Base-by-base conservation (phyloP, 1,140 invertebrate species). In the Drosophila busckii region DNA sequence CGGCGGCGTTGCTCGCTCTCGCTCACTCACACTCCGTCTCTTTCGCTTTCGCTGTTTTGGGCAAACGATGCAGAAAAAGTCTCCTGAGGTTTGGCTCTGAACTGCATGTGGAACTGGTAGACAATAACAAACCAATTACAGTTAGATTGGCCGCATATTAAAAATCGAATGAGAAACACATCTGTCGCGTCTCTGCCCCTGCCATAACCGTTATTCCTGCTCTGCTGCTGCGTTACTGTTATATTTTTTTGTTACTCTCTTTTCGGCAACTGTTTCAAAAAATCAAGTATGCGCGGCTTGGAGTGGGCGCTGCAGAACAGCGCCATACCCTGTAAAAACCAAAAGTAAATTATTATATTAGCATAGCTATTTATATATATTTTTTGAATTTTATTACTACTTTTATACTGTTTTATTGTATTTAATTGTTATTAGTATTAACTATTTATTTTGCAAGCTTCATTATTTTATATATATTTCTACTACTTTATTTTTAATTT, bases 91-190 rank as follows among this genome's bases (percentile, higher is more conserved):
- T 65, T 55, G 7, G 16, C 68, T 29, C 61, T 35, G 13, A 64
- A 16, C 32, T 44, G 25, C 71, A 22, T 31, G 22, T 20, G 32
- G 41, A 58, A 38, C 68, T 58, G 64, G 69, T 54, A 82, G 67
- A 84, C 84, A 86, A 85, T 86, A 86, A 86, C 84, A 85, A 86
- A 86, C 84, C 84, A 86, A 86, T 86, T 86, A 86, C 75, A 80
- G 68, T 86, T 86, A 86, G 83, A 86, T 86, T 86, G 84, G 84
- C 84, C 84, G 78, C 84, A 86, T 86, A 86, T 86, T 86, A 86
- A 86, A 86, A 86, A 85, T 86, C 80, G 80, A 86, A 86, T 86
- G 84, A 85, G 84, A 86, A 86, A 85, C 84, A 75, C 84, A 86
- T 86, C 84, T 86, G 84, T 86, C 84, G 84, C 31, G 49, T 45